These are phyloP conservation scores for Octonoba sinensis DNA, from an alignment of 2,888 invertebrate genomes.

Conservation along the genomic window DNA sequence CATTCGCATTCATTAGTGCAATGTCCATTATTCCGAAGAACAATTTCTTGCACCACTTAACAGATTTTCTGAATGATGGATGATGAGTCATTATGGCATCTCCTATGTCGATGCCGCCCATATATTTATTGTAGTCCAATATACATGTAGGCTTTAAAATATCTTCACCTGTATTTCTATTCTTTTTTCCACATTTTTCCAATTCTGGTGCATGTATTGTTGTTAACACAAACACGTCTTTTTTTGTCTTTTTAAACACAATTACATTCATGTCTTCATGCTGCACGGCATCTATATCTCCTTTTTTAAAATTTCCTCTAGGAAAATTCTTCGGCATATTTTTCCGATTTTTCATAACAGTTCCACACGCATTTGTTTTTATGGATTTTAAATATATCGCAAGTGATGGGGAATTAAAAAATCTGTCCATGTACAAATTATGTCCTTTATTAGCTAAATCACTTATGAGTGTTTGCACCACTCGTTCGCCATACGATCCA, in stretches of 20 bases:
- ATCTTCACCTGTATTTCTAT: background rate
- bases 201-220: background rate
- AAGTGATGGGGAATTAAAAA: too few relatives aligned
- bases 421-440: background rate
- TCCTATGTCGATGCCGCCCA: background rate
- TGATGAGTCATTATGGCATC: constrained; percentile 8
- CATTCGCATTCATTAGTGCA: background rate
- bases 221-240: constrained; percentile 11
- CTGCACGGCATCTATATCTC: background rate
- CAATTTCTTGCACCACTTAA: too few relatives aligned
- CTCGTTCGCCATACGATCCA: too few relatives aligned
- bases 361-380: too few relatives aligned
- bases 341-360: too few relatives aligned
- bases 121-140: constrained; percentile 6
- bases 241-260: background rate
- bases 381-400: too few relatives aligned
- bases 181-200: background rate
- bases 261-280: background rate
- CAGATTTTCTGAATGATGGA: constrained; percentile 7
- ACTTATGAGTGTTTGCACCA: background rate
- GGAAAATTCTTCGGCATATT: background rate
- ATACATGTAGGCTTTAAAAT: constrained; percentile 2
- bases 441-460: constrained; percentile 9
- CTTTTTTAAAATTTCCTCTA: background rate
- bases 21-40: constrained; percentile 1